Evolutionary conservation across 2,888 invertebrate genomes (phyloP).

Genomic region (Sarcophaga rosellei): DNA sequence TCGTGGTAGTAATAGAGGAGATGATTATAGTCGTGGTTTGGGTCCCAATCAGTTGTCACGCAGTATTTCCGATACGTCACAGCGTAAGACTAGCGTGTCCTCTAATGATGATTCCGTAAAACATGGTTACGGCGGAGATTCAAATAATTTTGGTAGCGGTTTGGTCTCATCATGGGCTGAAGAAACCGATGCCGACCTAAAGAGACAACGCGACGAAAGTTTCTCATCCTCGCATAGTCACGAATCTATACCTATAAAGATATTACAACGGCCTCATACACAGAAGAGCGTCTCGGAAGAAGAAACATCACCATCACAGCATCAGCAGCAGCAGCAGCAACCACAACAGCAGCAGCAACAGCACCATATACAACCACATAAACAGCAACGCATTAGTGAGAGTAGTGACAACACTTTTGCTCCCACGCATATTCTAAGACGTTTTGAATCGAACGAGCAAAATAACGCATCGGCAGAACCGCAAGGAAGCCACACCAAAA

Average conservation of each 20-base stretch:
- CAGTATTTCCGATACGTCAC: constrained; percentile 81
- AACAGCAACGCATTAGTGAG: constrained; percentile 61
- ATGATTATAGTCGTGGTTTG: constrained; percentile 70
- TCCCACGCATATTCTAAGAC: constrained; percentile 80
- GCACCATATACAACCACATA: constrained; percentile 61
- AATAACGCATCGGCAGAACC: constrained; percentile 35
- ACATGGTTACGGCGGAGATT: constrained; percentile 70
- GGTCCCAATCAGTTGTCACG: constrained; percentile 76
- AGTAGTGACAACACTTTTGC: constrained; percentile 69
- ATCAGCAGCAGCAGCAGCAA: constrained; percentile 66
- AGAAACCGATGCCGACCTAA: constrained; percentile 80
- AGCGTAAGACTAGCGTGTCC: constrained; percentile 81
- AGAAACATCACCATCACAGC: constrained; percentile 65
- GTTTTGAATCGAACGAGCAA: constrained; percentile 74
- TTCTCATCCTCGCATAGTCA: constrained; percentile 79
- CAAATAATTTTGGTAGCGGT: constrained; percentile 69
- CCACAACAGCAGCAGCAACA: constrained; percentile 63
- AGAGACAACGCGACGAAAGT: constrained; percentile 79
- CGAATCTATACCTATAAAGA: constrained; percentile 80
- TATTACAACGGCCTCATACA: constrained; percentile 78
- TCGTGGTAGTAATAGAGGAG: constrained; percentile 70
- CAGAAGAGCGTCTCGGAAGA: constrained; percentile 76
- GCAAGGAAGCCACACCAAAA: not conserved
- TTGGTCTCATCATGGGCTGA: constrained; percentile 82
- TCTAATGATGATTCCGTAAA: constrained; percentile 77